Evolutionary conservation across 2,797 vertebrate genomes (phyloP), one percentile per base, ranked within the genome.

Genomic region (Odontamblyopus rebecca): DNA sequence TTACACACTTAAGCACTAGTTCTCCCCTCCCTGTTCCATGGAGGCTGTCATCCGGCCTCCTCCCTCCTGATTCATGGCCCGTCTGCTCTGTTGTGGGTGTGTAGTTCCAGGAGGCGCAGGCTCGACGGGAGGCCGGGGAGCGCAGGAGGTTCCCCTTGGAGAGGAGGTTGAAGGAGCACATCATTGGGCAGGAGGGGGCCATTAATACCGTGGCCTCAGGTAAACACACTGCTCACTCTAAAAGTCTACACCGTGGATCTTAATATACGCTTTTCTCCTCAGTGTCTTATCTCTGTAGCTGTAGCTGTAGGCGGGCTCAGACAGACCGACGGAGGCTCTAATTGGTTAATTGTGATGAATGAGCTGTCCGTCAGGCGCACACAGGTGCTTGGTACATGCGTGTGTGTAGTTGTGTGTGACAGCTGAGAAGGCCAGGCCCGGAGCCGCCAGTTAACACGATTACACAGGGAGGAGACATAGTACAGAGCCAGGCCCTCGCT

Each of bases 141-240:
- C 94, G 97, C 61, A 94, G 97, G 62, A 90, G 95, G 66, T 99
- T 98, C 67, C 97, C 97, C 0, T 91, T 99, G 83, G 97, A 99
- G 89, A 95, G 95, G 74, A 93, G 97, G 54, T 94, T 98, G 38
- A 96, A 93, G 78, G 97, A 99, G 76, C 94, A 98, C 82, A 98
- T 99, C 89, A 96, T 98, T 0, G 97, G 97, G 3, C 97, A 99
- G 88, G 97, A 99, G 91, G 95, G 93, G 0, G 96, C 97, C 73
- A 98, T 99, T 30, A 94, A 96, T 56, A 97, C 94, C 0, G 97
- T 99, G 69, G 97, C 95, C 62, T 96, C 97, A 86, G 97, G 97
- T 97, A 92, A 70, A 79, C 69, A 75, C 66, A 65, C 59, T 29
- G 5, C 72, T 73, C 57, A 66, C 35, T 41, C 18, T 64, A 19